Percentiles rank a stretch among this genome's conserved stretches.
phyloP scores from a whole-genome alignment of 1,140 invertebrate species.

The Eumeta japonica region DNA sequence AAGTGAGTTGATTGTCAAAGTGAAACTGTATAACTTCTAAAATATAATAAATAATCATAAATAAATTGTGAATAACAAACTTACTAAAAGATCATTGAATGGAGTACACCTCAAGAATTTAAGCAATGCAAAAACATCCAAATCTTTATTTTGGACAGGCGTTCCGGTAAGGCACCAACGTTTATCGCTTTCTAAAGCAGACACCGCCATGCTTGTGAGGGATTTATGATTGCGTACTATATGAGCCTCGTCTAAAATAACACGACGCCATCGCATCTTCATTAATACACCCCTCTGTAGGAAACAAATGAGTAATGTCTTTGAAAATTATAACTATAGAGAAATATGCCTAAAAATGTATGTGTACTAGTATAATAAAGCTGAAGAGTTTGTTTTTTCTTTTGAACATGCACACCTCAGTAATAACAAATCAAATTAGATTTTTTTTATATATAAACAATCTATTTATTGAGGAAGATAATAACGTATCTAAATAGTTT shows the following conservation, averaged over 20 bases:
- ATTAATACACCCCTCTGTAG: conserved; percentile 57
- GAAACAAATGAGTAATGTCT: conserved; percentile 4
- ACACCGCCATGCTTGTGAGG: conserved; percentile 70
- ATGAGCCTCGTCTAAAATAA: conserved; percentile 94
- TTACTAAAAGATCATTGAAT: conserved; percentile 77
- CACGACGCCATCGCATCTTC: conserved; percentile 75
- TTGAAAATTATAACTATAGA: conserved; percentile 7
- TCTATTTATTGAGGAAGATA: too few relatives aligned
- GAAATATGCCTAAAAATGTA: too few relatives aligned
- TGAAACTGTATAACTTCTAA: too few relatives aligned
- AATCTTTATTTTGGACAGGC: conserved; percentile 90
- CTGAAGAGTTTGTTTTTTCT: too few relatives aligned
- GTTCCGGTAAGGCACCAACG: conserved; percentile 92
- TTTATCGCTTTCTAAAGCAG: conserved; percentile 59
- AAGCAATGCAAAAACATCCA: conserved; percentile 84
- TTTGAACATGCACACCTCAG: conserved; percentile 5
- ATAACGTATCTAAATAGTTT: too few relatives aligned
- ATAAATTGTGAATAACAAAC: too few relatives aligned
- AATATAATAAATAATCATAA: too few relatives aligned
- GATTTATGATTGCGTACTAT: conserved; percentile 85
- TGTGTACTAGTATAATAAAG: too few relatives aligned
- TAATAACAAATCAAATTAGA: not conserved
- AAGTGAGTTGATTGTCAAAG: too few relatives aligned
- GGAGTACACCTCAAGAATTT: conserved; percentile 84
- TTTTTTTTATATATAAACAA: too few relatives aligned